Evolutionary conservation across 64 coral and sea anemone species (phyloP).

Genomic region (Cladopsammia gracilis): DNA sequence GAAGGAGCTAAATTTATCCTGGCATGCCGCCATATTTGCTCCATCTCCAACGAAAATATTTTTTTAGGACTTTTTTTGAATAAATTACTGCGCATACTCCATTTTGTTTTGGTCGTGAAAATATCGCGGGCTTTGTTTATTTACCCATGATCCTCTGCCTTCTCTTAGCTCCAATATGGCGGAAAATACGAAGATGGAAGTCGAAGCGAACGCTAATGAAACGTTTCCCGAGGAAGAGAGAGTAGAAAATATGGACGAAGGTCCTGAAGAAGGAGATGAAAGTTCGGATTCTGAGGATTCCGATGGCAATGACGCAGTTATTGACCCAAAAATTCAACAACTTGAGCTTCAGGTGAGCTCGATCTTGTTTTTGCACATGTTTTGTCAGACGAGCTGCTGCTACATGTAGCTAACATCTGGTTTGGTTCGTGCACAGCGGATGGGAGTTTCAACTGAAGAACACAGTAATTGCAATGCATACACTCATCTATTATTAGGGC

Average conservation of each 20-base stretch:
- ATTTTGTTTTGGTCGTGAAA: no score
- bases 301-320: conserved; percentile 67
- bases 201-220: conserved; percentile 21
- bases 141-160: conserved; percentile 68
- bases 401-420: not conserved
- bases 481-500: no score
- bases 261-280: conserved; percentile 39
- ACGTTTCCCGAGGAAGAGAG: conserved; percentile 10
- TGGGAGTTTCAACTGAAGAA: no score
- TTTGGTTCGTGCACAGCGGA: no score
- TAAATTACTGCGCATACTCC: conserved; percentile 28
- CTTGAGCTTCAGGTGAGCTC: conserved; percentile 80
- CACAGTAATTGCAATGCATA: no score
- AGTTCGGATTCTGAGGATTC: conserved; percentile 65
- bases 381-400: not conserved
- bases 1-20: conserved; percentile 23
- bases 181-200: conserved; percentile 88
- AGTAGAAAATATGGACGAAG: conserved; percentile 61
- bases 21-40: conserved; percentile 67
- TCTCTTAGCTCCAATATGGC: conserved; percentile 83
- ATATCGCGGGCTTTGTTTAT: not conserved
- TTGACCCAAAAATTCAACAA: conserved; percentile 79
- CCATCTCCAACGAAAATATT: not conserved
- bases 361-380: not conserved
- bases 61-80: not conserved